Base-by-base conservation (phyloP, 2,888 invertebrate species). In the Byasa hedistus region DNA sequence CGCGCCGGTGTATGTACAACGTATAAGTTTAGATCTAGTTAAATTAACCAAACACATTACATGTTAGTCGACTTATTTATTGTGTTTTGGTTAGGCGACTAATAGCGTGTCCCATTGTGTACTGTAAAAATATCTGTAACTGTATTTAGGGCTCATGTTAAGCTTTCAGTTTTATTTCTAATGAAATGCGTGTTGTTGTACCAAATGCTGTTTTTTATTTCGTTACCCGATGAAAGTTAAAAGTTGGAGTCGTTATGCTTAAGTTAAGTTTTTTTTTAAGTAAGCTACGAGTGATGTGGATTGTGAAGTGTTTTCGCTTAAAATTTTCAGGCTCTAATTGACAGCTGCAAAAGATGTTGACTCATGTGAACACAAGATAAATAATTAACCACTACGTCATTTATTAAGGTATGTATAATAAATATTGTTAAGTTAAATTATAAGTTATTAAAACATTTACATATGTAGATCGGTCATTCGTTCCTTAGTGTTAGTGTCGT, bases 121-220 rank as follows among this genome's bases (percentile, higher is more conserved):
- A 32, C 17, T 63, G 62, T 66, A 66, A 63, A 66, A 66, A 58
- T 63, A 61, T 44, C 61, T 57, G 21, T 59, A 66, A 54, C 27
- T 51, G 12, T 44, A 61, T 58, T 23, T 36, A 61, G 58, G 36
- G 21, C 57, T 24, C 55, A 65, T 66, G 36, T 63, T 63, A 56
- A 55, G 56, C 55, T 55, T 59, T 54, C 17, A 39, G 17, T 52
- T 52, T 64, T 65, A 57, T 65, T 32, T 66, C 79, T 76, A 80
- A 83, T 81, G 72, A 76, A 78, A 80, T 71, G 83, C 79, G 86
- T 85, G 86, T 83, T 84, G 81, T 85, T 84, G 76, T 72, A 75
- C 73, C 71, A 61, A 76, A 71, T 76, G 70, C 72, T 76, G 81
- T n/a, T n/a, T 85, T 85, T 85, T 79, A 83, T 84, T 84, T 79